A percentile compares a stretch with the other conserved stretches of the same genome.
These are phyloP conservation scores for Stomatorhinus walkeri DNA, from an alignment of 2,797 vertebrate species.

Conservation along the genomic window DNA sequence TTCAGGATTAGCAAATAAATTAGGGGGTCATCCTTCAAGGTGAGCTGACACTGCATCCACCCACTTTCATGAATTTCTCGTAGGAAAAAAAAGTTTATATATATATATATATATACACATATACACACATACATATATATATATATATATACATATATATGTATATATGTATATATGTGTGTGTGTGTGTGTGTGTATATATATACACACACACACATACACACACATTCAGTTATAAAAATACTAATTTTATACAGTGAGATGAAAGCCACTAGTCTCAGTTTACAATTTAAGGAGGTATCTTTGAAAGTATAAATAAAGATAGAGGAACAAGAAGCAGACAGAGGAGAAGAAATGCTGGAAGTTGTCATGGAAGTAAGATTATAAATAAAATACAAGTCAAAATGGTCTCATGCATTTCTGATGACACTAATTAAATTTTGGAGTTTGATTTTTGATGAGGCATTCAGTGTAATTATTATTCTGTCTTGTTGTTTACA, in stretches of 20 bases:
- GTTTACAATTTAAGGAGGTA: not conserved
- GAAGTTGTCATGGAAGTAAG: not conserved
- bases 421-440: not conserved
- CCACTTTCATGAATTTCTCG: not conserved
- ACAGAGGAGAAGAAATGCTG: not conserved
- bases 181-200: too few species aligned
- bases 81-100: not conserved
- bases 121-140: too few species aligned
- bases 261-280: not conserved
- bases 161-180: too few species aligned
- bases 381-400: not conserved
- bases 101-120: too few species aligned
- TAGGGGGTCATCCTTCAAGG: not conserved
- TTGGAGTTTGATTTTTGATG: not conserved
- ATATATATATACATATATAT: too few species aligned
- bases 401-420: not conserved
- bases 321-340: not conserved
- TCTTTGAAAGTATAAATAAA: not conserved
- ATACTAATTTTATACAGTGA: not conserved
- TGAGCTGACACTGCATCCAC: not conserved
- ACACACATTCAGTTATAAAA: too few species aligned
- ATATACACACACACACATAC: too few species aligned
- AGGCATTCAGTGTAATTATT: conserved; percentile 1
- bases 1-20: not conserved
- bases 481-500: not conserved